Evolutionary conservation across 2,113 vertebrate species (phyloP).

Genomic region (Eolophus roseicapilla): DNA sequence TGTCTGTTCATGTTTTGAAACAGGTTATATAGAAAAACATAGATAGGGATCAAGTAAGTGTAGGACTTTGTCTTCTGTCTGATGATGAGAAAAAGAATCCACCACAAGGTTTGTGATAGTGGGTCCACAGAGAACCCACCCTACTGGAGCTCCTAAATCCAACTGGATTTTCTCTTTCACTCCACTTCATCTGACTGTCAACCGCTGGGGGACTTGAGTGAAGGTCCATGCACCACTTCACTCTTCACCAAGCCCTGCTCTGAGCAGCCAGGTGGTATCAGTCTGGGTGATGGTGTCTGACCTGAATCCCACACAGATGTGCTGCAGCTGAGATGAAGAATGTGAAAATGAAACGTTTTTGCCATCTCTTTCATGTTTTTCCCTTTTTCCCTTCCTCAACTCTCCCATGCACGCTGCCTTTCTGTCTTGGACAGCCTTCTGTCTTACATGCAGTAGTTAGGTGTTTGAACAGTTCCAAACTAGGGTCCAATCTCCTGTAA

Average conservation of each 20-base stretch:
- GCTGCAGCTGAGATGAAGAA: neutral
- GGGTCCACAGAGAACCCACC: neutral
- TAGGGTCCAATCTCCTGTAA: neutral
- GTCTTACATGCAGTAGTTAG: neutral
- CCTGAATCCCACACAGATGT: neutral
- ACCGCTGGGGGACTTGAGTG: neutral
- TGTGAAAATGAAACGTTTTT: neutral
- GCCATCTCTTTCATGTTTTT: neutral
- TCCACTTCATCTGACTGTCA: neutral
- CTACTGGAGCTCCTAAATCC: neutral
- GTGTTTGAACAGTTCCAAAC: neutral
- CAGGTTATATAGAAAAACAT: neutral
- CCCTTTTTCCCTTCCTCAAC: neutral
- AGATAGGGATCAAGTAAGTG: neutral
- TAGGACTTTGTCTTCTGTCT: neutral
- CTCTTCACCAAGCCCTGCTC: neutral
- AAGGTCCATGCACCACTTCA: neutral
- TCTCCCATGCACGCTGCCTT: neutral
- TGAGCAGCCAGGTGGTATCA: neutral
- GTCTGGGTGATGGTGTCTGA: neutral
- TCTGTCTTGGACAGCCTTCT: neutral
- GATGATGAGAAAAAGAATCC: neutral
- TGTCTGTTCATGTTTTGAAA: neutral
- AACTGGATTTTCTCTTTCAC: neutral
- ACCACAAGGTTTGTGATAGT: neutral